phyloP scores from a whole-genome alignment of 2,888 invertebrate species.

The Lamellibrachia satsuma region DNA sequence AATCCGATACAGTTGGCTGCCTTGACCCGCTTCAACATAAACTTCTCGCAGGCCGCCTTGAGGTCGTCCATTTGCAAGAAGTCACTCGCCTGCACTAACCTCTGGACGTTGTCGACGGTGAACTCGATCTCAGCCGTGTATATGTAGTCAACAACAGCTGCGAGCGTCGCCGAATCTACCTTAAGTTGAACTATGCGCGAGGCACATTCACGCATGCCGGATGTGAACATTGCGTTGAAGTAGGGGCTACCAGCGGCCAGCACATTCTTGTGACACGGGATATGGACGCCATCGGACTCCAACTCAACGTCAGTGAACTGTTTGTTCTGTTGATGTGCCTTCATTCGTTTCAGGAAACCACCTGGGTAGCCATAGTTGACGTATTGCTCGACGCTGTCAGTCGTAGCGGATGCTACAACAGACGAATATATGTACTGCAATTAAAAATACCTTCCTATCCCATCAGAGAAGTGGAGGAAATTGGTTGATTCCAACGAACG shows the following conservation, averaged over 20 bases:
- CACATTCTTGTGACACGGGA: conserved; percentile 36
- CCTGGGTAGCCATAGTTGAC: conserved; percentile 21
- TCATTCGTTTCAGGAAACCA: conserved; percentile 23
- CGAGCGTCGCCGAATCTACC: conserved; percentile 31
- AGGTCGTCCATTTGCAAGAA: conserved; percentile 35
- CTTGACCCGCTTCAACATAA: conserved; percentile 35
- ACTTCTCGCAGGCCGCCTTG: conserved; percentile 36
- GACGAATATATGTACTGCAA: background rate
- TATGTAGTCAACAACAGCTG: conserved; percentile 36
- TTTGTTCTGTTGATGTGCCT: conserved; percentile 24
- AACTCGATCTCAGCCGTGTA: conserved; percentile 36
- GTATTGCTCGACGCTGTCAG: background rate
- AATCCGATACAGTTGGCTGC: conserved; percentile 38
- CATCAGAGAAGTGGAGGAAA: background rate
- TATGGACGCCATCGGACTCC: conserved; percentile 22
- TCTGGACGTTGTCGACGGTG: conserved; percentile 38
- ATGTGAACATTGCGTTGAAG: conserved; percentile 37
- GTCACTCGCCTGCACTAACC: conserved; percentile 37
- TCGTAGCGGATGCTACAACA: background rate
- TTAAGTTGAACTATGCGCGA: conserved; percentile 32
- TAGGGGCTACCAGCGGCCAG: conserved; percentile 37
- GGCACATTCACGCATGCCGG: conserved; percentile 32
- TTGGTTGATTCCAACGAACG: no score
- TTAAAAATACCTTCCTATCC: background rate
- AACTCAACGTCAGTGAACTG: conserved; percentile 32